Evolutionary conservation across 2,113 vertebrate genomes (phyloP).

Genomic region (Onychorhynchus coronatus): DNA sequence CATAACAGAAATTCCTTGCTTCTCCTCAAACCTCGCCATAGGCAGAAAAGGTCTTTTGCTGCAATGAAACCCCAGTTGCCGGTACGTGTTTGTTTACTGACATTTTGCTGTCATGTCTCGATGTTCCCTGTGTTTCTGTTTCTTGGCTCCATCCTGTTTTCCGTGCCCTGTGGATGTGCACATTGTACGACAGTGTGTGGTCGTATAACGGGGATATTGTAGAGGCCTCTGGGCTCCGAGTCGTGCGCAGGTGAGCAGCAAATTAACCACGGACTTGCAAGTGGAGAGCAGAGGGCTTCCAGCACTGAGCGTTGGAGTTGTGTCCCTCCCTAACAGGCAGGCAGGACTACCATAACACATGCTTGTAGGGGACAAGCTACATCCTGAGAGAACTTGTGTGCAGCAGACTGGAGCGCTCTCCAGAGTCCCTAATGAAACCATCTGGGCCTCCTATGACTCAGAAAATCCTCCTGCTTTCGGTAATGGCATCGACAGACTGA

Average conservation of each 20-base stretch:
- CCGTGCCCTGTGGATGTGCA: not conserved
- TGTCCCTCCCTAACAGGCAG: not conserved
- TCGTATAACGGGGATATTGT: not conserved
- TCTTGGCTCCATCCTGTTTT: not conserved
- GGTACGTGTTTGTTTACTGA: not conserved
- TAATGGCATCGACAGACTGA: not conserved
- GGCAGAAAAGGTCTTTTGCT: not conserved
- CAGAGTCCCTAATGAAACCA: not conserved
- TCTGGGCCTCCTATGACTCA: not conserved
- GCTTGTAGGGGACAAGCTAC: not conserved
- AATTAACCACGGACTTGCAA: not conserved
- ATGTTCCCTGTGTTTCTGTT: not conserved
- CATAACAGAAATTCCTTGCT: not conserved
- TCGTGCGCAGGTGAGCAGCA: not conserved
- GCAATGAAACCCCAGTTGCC: not conserved
- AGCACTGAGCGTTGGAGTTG: not conserved
- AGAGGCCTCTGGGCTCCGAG: not conserved
- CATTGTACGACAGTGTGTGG: not conserved
- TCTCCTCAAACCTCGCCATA: not conserved
- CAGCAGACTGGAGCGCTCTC: not conserved
- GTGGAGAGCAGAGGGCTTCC: not conserved
- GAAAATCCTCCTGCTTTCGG: slow-evolving; percentile 5
- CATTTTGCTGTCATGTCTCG: not conserved
- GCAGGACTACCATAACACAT: not conserved
- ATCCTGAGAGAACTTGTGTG: not conserved